Evolutionary conservation across 2,113 vertebrate genomes (phyloP).

Genomic region (Neomonachus schauinslandi): DNA sequence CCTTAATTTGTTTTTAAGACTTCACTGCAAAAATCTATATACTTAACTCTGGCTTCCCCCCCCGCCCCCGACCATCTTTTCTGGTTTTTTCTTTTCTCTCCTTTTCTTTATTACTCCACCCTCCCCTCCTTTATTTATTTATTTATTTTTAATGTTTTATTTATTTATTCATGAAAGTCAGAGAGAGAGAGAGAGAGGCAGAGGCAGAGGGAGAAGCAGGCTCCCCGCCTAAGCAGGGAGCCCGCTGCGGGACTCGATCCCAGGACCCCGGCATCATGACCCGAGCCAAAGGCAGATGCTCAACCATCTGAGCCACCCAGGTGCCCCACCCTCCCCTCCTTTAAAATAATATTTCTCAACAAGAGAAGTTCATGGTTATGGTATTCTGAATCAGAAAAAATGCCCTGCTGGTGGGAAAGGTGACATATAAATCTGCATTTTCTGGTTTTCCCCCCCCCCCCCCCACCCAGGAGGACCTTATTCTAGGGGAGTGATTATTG

Average conservation of each 20-base stretch:
- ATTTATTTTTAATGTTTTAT: no score
- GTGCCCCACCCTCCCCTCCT: no score
- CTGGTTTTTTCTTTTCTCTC: not conserved
- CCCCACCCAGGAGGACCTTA: slow-evolving; percentile 6
- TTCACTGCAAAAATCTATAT: slow-evolving; percentile 56
- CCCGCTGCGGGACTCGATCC: no score
- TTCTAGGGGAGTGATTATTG: not conserved
- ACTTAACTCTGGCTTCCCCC: not conserved
- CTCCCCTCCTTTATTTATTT: no score
- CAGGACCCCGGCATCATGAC: no score
- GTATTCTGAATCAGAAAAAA: slow-evolving; percentile 6
- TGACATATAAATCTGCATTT: not conserved
- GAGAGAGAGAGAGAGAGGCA: no score
- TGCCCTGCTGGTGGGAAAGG: not conserved
- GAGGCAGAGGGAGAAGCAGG: no score
- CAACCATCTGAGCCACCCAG: no score
- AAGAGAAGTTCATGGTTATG: slow-evolving; percentile 1
- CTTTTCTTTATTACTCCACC: not conserved
- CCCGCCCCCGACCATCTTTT: not conserved
- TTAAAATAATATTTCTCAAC: not conserved
- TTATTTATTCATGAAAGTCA: no score
- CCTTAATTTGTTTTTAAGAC: slow-evolving; percentile 63
- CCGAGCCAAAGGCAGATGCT: no score
- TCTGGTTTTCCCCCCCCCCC: not conserved
- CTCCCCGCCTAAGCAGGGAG: no score